phyloP scores from a whole-genome alignment of 2,113 vertebrate species.

The Sisor rabdophorus region DNA sequence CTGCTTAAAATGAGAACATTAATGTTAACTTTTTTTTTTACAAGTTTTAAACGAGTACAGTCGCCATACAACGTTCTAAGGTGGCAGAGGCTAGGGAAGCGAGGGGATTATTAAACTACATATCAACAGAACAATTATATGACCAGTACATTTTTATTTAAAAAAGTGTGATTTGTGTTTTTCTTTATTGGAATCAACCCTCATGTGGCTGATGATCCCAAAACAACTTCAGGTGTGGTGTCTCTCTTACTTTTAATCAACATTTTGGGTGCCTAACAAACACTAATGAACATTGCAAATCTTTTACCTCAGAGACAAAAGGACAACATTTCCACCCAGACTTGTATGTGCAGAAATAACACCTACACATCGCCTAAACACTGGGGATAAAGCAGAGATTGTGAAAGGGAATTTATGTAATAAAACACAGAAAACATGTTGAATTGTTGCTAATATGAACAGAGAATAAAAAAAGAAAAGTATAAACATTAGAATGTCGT shows the following conservation, averaged over 20 bases:
- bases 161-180: not conserved
- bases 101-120: conserved; percentile 32
- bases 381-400: conserved; percentile 61
- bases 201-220: not conserved
- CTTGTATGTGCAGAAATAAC: conserved; percentile 55
- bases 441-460: conserved; percentile 66
- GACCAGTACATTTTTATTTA: not conserved
- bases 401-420: conserved; percentile 62
- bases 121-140: conserved; percentile 21
- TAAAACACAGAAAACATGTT: conserved; percentile 64
- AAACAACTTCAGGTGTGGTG: not conserved
- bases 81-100: conserved; percentile 10
- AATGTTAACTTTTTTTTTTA: conserved; percentile 38
- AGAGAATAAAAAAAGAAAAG: conserved; percentile 36
- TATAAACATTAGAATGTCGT: not conserved
- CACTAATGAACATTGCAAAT: conserved; percentile 42
- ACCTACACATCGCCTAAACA: conserved; percentile 62
- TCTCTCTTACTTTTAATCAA: conserved; percentile 8
- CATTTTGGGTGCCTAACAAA: conserved; percentile 33
- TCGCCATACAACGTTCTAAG: conserved; percentile 12
- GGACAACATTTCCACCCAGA: conserved; percentile 47
- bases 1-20: conserved; percentile 51
- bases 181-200: not conserved
- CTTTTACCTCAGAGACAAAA: conserved; percentile 40
- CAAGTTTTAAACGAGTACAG: conserved; percentile 49